These are phyloP conservation scores for Kryphioiulus occultus DNA, from an alignment of 2,888 invertebrate species.

Conservation along the genomic window DNA sequence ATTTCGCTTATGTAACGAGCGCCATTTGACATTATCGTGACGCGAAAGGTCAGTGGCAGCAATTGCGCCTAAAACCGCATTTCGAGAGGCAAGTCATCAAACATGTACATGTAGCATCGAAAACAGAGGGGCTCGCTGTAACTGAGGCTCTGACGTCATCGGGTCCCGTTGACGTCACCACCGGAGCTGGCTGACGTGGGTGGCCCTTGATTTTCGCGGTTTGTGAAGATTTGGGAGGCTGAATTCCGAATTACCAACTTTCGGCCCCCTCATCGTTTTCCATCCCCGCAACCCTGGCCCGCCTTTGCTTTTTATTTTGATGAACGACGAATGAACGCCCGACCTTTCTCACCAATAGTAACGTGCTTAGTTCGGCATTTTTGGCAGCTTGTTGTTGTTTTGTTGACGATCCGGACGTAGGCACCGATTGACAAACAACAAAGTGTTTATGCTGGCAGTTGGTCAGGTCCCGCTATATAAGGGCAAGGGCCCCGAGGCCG, in stretches of 20 bases:
- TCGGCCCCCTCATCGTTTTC: neutral
- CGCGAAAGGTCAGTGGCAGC: neutral
- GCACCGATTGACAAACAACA: slow-evolving; percentile 37
- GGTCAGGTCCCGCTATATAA: neutral
- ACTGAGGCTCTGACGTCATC: neutral
- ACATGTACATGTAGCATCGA: no score
- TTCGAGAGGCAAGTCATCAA: no score
- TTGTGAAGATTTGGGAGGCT: neutral
- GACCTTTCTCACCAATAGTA: neutral
- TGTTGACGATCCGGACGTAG: neutral
- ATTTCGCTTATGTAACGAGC: neutral
- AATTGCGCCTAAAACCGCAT: neutral
- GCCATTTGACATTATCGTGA: neutral
- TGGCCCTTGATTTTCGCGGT: neutral
- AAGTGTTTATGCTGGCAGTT: slow-evolving; percentile 6
- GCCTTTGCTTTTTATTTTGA: neutral
- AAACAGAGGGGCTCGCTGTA: neutral
- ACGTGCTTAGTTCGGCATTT: neutral
- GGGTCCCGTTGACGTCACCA: neutral
- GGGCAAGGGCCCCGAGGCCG: neutral
- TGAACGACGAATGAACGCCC: neutral
- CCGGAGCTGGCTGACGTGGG: neutral
- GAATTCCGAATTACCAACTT: neutral
- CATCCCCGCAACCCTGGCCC: neutral
- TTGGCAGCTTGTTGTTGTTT: neutral